Evolutionary conservation across 64 coral and sea anemone genomes (phyloP), one percentile per base, ranked within the genome.

Genomic region (Acropora tenuis): DNA sequence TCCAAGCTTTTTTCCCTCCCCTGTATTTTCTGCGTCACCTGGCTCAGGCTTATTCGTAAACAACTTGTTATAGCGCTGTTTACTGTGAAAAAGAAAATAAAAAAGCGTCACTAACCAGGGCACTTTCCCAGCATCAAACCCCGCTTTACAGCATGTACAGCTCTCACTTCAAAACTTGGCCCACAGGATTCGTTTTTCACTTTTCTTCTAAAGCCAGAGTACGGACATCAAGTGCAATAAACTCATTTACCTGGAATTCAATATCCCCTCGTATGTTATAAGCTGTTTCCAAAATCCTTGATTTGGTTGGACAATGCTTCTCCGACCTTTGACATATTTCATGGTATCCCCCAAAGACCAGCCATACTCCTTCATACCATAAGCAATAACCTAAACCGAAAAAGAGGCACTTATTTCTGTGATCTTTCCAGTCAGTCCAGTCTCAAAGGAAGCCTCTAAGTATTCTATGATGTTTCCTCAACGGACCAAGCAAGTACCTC

Each of bases 211-310:
- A 63, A 13, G 11, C 10, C 60, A 8, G 6, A 12, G 13, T 7
- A 63, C 16, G 15, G 0, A 7, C 60, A 8, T 15, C 10, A 79
- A 78, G 15, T 43, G 5, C 48, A 80, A 60, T 79, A 17, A 63
- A 18, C 30, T 15, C 43, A 53, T 20, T 74, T 99, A 99, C 97
- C 97, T 99, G 1, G 97, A 99, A 19, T 89, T 99, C 11, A 99
- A 75, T 68, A 99, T 99, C 40, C 97, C 97, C 69, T 99, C 97
- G 43, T 99, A 99, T 59, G 94, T 99, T 13, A 99, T 84, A n/a
- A 99, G 91, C 59, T 99, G 97, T 40, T 99, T 99, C 97, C 97
- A 96, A 73, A 99, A 99, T 8, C 97, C 97, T 13, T 91, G 52
- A 47, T 99, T 99, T 11, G 97, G 97, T 10, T 99, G 94, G 69